These are phyloP conservation scores for Hypomecis atomaria DNA, from an alignment of 2,888 invertebrate genomes.

Conservation along the genomic window DNA sequence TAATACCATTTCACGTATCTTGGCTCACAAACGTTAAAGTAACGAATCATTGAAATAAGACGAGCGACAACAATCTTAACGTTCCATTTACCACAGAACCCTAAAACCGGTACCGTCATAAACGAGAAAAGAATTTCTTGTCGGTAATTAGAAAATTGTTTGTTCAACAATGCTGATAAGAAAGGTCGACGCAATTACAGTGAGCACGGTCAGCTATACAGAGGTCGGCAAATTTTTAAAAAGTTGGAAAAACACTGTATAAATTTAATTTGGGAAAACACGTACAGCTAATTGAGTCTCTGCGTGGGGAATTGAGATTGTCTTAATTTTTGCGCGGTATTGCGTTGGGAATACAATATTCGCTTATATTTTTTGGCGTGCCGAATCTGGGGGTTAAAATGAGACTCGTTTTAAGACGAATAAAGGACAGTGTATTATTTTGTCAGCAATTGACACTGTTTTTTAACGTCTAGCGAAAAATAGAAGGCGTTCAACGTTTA, in stretches of 20 bases:
- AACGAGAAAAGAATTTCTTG: slow-evolving; percentile 38
- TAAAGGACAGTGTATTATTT: too few relatives aligned
- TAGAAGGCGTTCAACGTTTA: too few relatives aligned
- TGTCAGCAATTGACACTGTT: too few relatives aligned
- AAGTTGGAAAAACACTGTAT: slow-evolving; percentile 30
- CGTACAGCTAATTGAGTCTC: slow-evolving; percentile 32
- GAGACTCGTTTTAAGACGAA: too few relatives aligned
- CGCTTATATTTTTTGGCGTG: background rate
- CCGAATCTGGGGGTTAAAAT: too few relatives aligned
- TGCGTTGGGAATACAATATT: slow-evolving; percentile 19
- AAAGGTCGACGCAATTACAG: slow-evolving; percentile 38
- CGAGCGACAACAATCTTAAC: too few relatives aligned
- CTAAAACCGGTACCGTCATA: slow-evolving; percentile 17
- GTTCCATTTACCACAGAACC: too few relatives aligned
- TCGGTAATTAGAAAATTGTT: slow-evolving; percentile 44
- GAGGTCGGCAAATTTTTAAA: slow-evolving; percentile 27
- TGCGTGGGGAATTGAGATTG: slow-evolving; percentile 29
- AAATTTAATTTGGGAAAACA: slow-evolving; percentile 32
- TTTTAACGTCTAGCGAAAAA: too few relatives aligned
- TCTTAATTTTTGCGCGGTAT: slow-evolving; percentile 25
- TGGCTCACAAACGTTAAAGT: too few relatives aligned
- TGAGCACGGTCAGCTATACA: slow-evolving; percentile 30
- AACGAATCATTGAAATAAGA: too few relatives aligned
- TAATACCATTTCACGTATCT: too few relatives aligned
- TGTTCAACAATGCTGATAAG: slow-evolving; percentile 41